phyloP scores from a whole-genome alignment of 2,888 invertebrate species.

The Mesorhabditis sp. region DNA sequence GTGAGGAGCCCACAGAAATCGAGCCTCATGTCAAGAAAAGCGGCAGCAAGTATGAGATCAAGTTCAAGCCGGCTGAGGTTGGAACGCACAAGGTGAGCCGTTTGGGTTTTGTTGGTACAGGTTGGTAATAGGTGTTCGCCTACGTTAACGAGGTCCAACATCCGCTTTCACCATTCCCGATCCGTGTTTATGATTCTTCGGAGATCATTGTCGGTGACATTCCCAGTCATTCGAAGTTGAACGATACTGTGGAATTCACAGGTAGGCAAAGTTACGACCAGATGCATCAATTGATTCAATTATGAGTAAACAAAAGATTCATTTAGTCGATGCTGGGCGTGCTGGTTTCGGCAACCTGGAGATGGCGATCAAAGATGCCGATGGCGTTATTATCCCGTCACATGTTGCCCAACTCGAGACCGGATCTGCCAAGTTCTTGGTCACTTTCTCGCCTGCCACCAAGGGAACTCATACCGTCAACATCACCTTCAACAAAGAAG shows the following conservation, averaged over 20 bases:
- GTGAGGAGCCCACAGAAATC: constrained; percentile 28
- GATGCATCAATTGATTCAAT: background rate
- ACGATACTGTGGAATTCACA: constrained; percentile 60
- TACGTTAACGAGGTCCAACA: constrained; percentile 52
- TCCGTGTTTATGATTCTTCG: constrained; percentile 66
- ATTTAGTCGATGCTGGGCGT: constrained; percentile 81
- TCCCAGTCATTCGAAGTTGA: constrained; percentile 82
- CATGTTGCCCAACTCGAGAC: constrained; percentile 57
- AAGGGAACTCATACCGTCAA: constrained; percentile 90
- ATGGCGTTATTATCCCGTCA: constrained; percentile 70
- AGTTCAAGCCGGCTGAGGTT: constrained; percentile 80
- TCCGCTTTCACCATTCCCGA: constrained; percentile 52
- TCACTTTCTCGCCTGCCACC: constrained; percentile 90
- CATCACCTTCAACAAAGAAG: constrained; percentile 91
- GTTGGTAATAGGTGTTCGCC: constrained; percentile 29
- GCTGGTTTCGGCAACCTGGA: constrained; percentile 90
- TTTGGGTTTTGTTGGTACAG: background rate
- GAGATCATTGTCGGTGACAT: constrained; percentile 90
- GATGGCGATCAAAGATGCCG: constrained; percentile 85
- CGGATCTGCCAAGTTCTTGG: constrained; percentile 71
- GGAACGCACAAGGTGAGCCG: constrained; percentile 63
- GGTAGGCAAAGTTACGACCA: constrained; percentile 17
- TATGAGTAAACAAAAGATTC: background rate
- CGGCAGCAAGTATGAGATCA: constrained; percentile 57
- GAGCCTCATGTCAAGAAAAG: constrained; percentile 50